Conservation (phyloP, 2,113 vertebrate genomes). For the Maylandia zebra region DNA sequence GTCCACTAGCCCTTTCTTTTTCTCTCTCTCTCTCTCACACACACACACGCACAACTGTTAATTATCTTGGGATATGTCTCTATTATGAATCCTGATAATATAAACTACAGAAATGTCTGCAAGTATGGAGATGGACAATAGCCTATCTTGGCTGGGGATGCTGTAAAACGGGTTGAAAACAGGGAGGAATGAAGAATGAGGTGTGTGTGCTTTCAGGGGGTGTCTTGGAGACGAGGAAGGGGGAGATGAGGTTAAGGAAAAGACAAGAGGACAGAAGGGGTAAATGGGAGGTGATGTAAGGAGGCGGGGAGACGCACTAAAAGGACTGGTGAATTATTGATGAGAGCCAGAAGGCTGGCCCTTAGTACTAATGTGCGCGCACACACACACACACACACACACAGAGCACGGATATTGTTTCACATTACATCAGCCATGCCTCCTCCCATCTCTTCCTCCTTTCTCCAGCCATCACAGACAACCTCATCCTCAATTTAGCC, state of each 20-base stretch:
- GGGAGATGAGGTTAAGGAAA: slow-evolving; percentile 1
- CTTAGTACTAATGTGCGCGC: slow-evolving; percentile 50
- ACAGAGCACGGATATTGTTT: slow-evolving; percentile 55
- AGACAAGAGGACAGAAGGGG: slow-evolving; percentile 22
- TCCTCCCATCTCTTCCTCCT: neutral
- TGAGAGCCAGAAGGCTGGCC: slow-evolving; percentile 66
- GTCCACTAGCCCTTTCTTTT: neutral
- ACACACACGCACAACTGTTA: neutral
- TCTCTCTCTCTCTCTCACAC: neutral
- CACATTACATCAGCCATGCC: slow-evolving; percentile 69
- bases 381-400: neutral
- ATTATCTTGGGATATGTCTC: neutral
- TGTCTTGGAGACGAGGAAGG: neutral
- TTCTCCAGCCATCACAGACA: slow-evolving; percentile 28
- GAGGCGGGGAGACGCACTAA: slow-evolving; percentile 39
- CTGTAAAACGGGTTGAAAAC: neutral
- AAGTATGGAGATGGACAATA: neutral
- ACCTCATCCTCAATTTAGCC: slow-evolving; percentile 19
- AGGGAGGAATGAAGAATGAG: neutral
- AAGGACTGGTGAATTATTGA: slow-evolving; percentile 73
- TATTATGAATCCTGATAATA: neutral
- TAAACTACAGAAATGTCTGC: neutral
- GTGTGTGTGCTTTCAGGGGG: neutral
- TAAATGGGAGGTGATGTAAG: slow-evolving; percentile 21
- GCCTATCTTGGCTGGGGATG: neutral